A percentile compares a stretch with the other conserved stretches of the same genome.
Evolutionary conservation across 2,888 invertebrate species (phyloP).

Genomic region (Gasteruption jaculator): DNA sequence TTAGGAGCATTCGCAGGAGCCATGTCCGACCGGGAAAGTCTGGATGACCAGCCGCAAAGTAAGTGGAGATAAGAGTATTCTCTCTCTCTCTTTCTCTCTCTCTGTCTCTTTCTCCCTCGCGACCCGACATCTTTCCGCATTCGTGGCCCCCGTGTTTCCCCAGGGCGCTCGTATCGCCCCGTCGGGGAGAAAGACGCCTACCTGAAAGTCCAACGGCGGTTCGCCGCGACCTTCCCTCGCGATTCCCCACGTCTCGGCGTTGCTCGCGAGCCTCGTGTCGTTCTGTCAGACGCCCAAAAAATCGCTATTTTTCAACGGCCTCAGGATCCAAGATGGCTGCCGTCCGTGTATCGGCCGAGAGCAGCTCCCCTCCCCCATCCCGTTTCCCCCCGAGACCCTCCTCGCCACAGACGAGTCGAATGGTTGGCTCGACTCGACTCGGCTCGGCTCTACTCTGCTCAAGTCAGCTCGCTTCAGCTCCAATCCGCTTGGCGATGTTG

Average conservation of each 20-base stretch:
- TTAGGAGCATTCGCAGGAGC: slow-evolving; percentile 35
- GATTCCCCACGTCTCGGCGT: slow-evolving; percentile 9
- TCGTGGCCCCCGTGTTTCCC: slow-evolving; percentile 9
- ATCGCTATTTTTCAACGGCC: slow-evolving; percentile 43
- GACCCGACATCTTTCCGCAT: slow-evolving; percentile 28
- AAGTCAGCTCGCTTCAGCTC: slow-evolving; percentile 14
- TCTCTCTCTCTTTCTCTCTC: slow-evolving; percentile 15
- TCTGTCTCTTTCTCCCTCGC: slow-evolving; percentile 3
- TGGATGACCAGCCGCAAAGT: slow-evolving; percentile 51
- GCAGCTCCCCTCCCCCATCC: slow-evolving; percentile 15
- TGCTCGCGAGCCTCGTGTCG: slow-evolving; percentile 25
- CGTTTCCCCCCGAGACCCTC: neutral
- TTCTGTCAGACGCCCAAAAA: slow-evolving; percentile 38
- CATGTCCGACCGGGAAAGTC: slow-evolving; percentile 51
- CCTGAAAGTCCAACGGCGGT: too few species aligned
- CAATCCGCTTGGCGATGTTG: slow-evolving; percentile 32
- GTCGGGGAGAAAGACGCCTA: slow-evolving; percentile 6
- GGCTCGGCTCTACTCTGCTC: neutral
- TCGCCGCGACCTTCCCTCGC: neutral
- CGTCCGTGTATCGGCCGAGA: slow-evolving; percentile 31
- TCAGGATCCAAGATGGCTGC: slow-evolving; percentile 49
- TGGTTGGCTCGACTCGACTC: neutral
- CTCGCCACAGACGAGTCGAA: too few species aligned
- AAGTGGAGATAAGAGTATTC: slow-evolving; percentile 26
- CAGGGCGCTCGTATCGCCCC: slow-evolving; percentile 8